These are phyloP conservation scores for Caradrina kadenii DNA, from an alignment of 2,888 invertebrate species.

Conservation along the genomic window DNA sequence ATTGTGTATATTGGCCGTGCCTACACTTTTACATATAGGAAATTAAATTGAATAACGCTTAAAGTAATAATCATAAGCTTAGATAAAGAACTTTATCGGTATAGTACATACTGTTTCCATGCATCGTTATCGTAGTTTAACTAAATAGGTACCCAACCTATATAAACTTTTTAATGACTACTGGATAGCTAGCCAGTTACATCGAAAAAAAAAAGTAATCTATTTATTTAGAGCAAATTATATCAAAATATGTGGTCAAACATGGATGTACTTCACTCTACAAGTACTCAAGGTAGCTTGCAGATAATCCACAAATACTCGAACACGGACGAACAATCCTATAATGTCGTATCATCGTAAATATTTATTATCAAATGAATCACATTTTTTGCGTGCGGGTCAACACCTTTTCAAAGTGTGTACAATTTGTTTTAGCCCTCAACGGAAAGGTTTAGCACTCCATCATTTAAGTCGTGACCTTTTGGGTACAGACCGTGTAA, in stretches of 20 bases:
- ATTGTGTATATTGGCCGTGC: neutral
- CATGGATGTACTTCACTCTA: neutral
- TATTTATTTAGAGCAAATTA: neutral
- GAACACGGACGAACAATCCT: neutral
- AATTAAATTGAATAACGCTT: no score
- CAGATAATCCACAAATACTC: slow-evolving; percentile 1
- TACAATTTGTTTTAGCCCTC: slow-evolving; percentile 41
- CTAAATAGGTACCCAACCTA: no score
- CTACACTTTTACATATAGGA: no score
- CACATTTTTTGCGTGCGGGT: slow-evolving; percentile 39
- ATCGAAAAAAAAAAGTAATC: neutral
- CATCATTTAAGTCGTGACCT: slow-evolving; percentile 46
- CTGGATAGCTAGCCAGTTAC: neutral
- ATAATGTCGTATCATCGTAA: slow-evolving; percentile 28
- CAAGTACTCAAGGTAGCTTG: neutral
- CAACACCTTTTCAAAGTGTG: slow-evolving; percentile 42
- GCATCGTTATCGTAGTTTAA: no score
- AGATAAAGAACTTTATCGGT: no score
- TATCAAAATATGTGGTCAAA: slow-evolving; percentile 5
- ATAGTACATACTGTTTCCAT: no score
- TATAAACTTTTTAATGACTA: neutral
- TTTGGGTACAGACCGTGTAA: slow-evolving; percentile 23
- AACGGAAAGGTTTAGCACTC: slow-evolving; percentile 42
- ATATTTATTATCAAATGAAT: slow-evolving; percentile 40
- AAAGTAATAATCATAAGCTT: no score